Percentiles rank a stretch among this genome's conserved stretches.
Conservation (phyloP, 2,888 invertebrate species). For the Hemistola chrysoprasaria region DNA sequence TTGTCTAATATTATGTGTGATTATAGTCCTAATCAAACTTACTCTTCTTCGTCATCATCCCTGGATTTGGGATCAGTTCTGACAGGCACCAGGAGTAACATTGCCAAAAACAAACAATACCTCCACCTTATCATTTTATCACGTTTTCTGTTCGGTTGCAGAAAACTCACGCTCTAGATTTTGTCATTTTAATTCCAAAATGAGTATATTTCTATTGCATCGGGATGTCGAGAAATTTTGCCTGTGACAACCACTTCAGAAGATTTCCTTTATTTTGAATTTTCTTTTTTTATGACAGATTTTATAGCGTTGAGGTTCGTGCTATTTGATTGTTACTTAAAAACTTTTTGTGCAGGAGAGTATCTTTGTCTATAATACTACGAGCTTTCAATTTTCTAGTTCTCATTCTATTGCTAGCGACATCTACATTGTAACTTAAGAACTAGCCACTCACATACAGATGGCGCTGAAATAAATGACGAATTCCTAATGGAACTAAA, state of each 20-base stretch:
- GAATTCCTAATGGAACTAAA: no score
- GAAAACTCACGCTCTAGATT: conserved; percentile 52
- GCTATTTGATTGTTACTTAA: no score
- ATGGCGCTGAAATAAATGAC: conserved; percentile 43
- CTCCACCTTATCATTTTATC: conserved; percentile 68
- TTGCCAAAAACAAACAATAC: conserved; percentile 55
- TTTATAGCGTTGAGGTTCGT: conserved; percentile 7
- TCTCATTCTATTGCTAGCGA: conserved; percentile 27
- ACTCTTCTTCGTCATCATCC: conserved; percentile 56
- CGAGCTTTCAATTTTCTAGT: no score
- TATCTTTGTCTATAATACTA: no score
- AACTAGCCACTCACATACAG: conserved; percentile 59
- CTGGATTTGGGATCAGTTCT: conserved; percentile 46
- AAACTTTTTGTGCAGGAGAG: no score
- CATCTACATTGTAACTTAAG: conserved; percentile 45
- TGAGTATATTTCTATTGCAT: conserved; percentile 34
- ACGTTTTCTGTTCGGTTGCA: conserved; percentile 29
- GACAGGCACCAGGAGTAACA: conserved; percentile 58
- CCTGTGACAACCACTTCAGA: conserved; percentile 53
- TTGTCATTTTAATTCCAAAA: conserved; percentile 68
- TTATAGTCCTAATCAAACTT: no score
- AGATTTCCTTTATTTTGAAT: conserved; percentile 64
- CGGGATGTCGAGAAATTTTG: conserved; percentile 43
- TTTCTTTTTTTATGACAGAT: conserved; percentile 43
- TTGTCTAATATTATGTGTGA: no score